Evolutionary conservation across 1,140 invertebrate genomes (phyloP).

Genomic region (Heliothis virescens): DNA sequence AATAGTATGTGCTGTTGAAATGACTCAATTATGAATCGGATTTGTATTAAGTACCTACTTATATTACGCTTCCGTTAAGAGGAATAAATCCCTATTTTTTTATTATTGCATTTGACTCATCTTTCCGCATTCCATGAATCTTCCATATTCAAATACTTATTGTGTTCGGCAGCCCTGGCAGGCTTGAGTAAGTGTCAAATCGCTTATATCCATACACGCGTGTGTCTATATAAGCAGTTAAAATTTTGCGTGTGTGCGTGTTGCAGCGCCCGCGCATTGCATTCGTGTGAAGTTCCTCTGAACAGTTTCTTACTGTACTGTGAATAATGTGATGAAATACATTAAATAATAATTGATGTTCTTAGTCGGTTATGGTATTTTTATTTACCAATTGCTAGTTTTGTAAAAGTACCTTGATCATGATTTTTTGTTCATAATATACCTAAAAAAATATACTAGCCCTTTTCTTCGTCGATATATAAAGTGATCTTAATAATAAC

Average conservation of each 20-base stretch:
- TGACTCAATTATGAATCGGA: not conserved
- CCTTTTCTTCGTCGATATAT: no score
- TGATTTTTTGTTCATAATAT: no score
- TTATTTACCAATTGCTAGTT: no score
- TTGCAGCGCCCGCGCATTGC: constrained; percentile 46
- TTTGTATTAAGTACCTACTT: not conserved
- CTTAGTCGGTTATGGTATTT: no score
- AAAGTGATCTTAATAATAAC: no score
- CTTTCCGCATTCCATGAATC: not conserved
- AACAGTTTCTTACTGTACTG: constrained; percentile 4
- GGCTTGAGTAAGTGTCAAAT: constrained; percentile 70
- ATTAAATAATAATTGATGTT: no score
- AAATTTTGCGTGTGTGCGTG: constrained; percentile 51
- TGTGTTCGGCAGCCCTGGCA: constrained; percentile 57
- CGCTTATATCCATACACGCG: constrained; percentile 53
- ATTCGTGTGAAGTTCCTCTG: constrained; percentile 45
- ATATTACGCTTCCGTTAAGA: constrained; percentile 4
- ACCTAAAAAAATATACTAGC: no score
- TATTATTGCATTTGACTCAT: not conserved
- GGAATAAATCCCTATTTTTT: not conserved
- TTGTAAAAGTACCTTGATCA: no score
- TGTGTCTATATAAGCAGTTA: constrained; percentile 48
- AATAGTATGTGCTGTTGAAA: not conserved
- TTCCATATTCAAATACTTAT: not conserved
- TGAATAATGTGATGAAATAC: not conserved